A percentile compares a stretch with the other conserved stretches of the same genome.
Conservation (phyloP, 2,797 vertebrate species). For the Eulemur albifrons region DNA sequence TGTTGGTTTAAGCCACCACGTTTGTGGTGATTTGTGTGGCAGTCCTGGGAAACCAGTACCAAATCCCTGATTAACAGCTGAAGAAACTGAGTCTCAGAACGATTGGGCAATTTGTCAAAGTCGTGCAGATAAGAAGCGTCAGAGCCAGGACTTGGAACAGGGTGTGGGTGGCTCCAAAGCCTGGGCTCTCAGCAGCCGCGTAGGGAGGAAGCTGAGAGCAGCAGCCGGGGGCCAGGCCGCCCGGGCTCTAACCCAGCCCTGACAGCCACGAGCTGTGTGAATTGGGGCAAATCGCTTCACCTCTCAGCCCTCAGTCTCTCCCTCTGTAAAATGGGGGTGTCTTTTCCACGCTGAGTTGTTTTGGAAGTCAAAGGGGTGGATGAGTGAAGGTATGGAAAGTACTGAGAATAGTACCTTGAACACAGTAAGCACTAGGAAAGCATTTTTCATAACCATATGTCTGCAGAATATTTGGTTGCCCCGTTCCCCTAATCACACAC, state of each 20-base stretch:
- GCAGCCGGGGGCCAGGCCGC: fast-evolving
- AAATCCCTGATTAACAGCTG: not conserved
- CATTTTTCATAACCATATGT: too few species aligned
- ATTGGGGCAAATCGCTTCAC: not conserved
- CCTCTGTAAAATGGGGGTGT: not conserved
- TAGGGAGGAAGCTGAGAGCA: not conserved
- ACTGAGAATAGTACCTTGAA: not conserved
- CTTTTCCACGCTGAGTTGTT: not conserved
- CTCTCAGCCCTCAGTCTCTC: not conserved
- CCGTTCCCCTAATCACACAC: not conserved
- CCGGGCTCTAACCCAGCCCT: not conserved
- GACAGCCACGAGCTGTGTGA: not conserved
- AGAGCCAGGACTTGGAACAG: not conserved
- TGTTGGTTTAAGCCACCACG: not conserved
- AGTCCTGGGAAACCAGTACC: not conserved
- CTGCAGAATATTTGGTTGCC: not conserved
- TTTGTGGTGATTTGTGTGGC: not conserved
- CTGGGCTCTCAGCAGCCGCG: not conserved
- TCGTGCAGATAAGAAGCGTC: not conserved
- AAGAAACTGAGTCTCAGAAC: not conserved
- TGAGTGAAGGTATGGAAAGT: not conserved
- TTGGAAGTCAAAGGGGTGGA: not conserved
- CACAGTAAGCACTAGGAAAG: not conserved
- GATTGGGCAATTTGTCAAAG: not conserved
- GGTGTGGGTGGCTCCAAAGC: not conserved